These are phyloP conservation scores for Poeciliopsis gracilis DNA, from an alignment of 2,797 vertebrate genomes.

Conservation along the genomic window DNA sequence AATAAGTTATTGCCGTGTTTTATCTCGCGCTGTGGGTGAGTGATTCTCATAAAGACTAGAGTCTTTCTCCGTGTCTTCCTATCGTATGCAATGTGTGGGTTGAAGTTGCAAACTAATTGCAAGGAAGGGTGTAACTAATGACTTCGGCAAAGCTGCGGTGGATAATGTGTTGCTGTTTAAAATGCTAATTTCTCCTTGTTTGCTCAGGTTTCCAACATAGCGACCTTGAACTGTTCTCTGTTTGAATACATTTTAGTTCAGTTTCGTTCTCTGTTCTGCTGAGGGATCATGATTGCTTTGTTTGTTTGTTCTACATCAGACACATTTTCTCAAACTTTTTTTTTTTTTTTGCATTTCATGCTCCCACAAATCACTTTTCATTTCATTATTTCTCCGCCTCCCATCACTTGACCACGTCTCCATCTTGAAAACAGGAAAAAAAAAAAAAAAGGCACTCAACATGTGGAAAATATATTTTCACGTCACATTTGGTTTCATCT, in stretches of 20 bases:
- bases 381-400: neutral
- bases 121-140: slow-evolving; percentile 80
- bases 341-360: neutral
- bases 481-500: neutral
- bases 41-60: slow-evolving; percentile 81
- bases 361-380: neutral
- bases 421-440: neutral
- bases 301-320: neutral
- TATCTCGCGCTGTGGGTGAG: slow-evolving; percentile 80
- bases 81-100: slow-evolving; percentile 70
- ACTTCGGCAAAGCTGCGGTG: slow-evolving; percentile 76
- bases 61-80: slow-evolving; percentile 72
- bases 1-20: slow-evolving; percentile 75
- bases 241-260: slow-evolving; percentile 35
- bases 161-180: slow-evolving; percentile 77
- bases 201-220: slow-evolving; percentile 64
- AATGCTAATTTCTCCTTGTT: slow-evolving; percentile 78
- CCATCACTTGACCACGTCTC: neutral
- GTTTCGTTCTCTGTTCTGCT: slow-evolving; percentile 7
- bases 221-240: slow-evolving; percentile 47
- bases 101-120: slow-evolving; percentile 79
- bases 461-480: neutral
- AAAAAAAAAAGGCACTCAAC: neutral
- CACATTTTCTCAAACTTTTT: neutral
- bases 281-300: slow-evolving; percentile 1